Base-by-base conservation (phyloP, 2,888 invertebrate species). In the Stegana nigrithorax region DNA sequence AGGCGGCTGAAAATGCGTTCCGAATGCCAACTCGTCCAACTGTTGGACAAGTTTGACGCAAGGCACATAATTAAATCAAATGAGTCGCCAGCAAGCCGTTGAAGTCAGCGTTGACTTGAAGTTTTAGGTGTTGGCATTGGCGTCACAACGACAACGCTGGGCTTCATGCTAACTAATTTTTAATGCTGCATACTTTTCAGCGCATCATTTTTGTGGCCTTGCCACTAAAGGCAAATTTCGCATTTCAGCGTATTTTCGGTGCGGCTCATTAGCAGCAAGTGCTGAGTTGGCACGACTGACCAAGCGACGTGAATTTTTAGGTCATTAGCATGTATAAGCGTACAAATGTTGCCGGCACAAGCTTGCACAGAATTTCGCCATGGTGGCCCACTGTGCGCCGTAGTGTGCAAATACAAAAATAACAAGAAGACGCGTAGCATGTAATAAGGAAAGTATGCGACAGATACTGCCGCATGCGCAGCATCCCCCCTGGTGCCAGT, bases 391-490 rank as follows among this genome's bases (percentile, higher is more conserved):
- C 50, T 50, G 50, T 50, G 50, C 50, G 45, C 45, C 2, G 19
- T 2, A 7, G 29, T 10, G 29, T 29, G 21, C 45, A 45, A 45
- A 45, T 45, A 45, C 12, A 45, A 10, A 3, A 1, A 32, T 3
- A n/a, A 21, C 21, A 23, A 45, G 45, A 45, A 8, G 19, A 45
- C 21, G 17, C 12, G 45, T 45, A 45, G 19, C 21, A 23, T 39
- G 39, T 17, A 45, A 45, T 19, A 45, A 45, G 23, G 45, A 5
- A 21, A 45, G 23, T 17, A n/a, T 17, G 23, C 45, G 45, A 45
- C 19, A 45, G 23, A 45, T 10, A 45, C n/a, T 32, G 32, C 32
- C 32, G n/a, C 59, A 63, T 71, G 69, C 56, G 67, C 14, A 26
- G 29, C 56, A 56, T 50, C n/a, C n/a, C n/a, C n/a, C n/a, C n/a